A percentile compares a stretch with the other conserved stretches of the same genome.
Evolutionary conservation across 2,797 vertebrate species (phyloP).

Genomic region (Smutsia temminckii): DNA sequence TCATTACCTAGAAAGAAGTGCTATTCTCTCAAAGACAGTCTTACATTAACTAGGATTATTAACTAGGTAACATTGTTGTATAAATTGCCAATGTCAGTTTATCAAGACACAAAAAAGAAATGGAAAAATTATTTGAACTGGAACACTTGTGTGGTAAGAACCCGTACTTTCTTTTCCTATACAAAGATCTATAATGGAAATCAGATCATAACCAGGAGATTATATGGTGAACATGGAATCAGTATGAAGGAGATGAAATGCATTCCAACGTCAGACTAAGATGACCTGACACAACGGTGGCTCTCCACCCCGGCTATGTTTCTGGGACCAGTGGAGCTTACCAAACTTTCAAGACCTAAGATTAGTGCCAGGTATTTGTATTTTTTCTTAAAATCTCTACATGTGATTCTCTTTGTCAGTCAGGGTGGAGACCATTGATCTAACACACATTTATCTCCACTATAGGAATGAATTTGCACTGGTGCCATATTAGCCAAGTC

Average conservation of each 20-base stretch:
- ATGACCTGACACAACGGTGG: not conserved
- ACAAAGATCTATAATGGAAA: not conserved
- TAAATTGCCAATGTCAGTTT: slow-evolving; percentile 1
- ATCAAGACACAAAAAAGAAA: not conserved
- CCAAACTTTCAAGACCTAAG: slow-evolving; percentile 4
- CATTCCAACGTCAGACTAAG: not conserved
- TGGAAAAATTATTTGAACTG: slow-evolving; percentile 13
- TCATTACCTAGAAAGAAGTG: not conserved
- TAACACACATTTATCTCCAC: not conserved
- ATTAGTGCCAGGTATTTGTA: not conserved
- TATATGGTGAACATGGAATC: not conserved
- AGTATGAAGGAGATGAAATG: not conserved
- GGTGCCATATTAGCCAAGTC: not conserved
- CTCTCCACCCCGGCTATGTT: not conserved
- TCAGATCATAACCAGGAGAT: not conserved
- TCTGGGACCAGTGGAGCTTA: not conserved
- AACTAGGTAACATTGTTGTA: not conserved
- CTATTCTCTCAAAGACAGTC: slow-evolving; percentile 6
- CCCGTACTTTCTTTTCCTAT: not conserved
- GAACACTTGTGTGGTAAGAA: not conserved
- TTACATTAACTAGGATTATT: not conserved
- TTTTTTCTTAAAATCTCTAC: not conserved
- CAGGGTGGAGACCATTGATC: not conserved
- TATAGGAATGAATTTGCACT: not conserved
- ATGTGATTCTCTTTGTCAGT: not conserved